Conservation (phyloP, 2,888 invertebrate genomes). For the Acrobasis consociella region DNA sequence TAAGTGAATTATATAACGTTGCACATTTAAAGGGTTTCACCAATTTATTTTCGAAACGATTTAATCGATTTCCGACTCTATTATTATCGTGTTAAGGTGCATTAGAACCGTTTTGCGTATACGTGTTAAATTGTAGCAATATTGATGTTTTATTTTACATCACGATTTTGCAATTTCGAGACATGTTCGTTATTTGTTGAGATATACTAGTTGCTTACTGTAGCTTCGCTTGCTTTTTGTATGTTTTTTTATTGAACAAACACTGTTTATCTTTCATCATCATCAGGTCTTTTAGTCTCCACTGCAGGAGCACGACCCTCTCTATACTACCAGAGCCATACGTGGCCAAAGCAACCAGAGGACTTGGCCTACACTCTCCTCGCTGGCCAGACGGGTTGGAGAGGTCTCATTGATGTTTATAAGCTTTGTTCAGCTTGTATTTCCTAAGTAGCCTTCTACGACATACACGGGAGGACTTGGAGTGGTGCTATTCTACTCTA, state of each 20-base stretch:
- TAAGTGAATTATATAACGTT: not conserved
- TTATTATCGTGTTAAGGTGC: conserved; percentile 1
- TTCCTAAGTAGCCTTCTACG: no score
- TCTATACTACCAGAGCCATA: no score
- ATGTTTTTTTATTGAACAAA: not conserved
- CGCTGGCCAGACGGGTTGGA: no score
- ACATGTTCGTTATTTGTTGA: conserved; percentile 43
- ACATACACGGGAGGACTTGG: no score
- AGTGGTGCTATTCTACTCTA: no score
- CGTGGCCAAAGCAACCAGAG: no score
- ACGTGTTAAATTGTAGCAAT: conserved; percentile 42
- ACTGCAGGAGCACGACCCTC: no score
- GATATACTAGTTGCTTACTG: conserved; percentile 31
- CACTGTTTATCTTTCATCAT: no score
- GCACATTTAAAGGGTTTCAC: conserved; percentile 31
- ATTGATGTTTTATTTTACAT: conserved; percentile 48
- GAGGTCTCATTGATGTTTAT: no score
- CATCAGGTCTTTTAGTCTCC: no score
- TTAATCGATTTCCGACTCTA: conserved; percentile 26
- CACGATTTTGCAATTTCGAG: conserved; percentile 54
- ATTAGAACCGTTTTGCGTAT: conserved; percentile 7
- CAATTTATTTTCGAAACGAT: conserved; percentile 27
- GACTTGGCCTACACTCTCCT: no score
- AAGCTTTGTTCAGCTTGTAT: no score
- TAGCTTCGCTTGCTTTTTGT: conserved; percentile 8